Conservation (phyloP, 2,797 vertebrate species). For the Esox masquinongy region DNA sequence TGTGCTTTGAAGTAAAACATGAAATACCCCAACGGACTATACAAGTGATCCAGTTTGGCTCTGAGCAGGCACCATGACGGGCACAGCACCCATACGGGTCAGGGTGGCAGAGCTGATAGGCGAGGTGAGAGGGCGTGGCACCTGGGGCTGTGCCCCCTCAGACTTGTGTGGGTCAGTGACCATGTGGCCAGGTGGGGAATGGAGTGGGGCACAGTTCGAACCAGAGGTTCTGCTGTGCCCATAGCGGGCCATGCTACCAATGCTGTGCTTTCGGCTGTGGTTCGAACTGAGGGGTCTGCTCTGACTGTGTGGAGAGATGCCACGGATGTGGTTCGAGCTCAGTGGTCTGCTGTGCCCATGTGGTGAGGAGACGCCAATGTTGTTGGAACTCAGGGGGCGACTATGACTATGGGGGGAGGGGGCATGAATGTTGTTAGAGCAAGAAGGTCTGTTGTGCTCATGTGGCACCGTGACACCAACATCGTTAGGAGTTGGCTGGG, state of each 20-base stretch:
- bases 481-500: not conserved
- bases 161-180: slow-evolving; percentile 66
- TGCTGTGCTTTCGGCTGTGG: not conserved
- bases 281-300: not conserved
- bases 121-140: slow-evolving; percentile 53
- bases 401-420: not conserved
- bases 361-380: not conserved
- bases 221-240: not conserved
- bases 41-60: slow-evolving; percentile 91
- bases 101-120: slow-evolving; percentile 72
- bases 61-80: slow-evolving; percentile 87
- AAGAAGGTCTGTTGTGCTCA: not conserved
- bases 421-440: not conserved
- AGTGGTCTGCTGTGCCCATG: not conserved
- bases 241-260: not conserved
- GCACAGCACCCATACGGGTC: slow-evolving; percentile 78
- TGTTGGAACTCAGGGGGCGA: not conserved
- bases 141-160: slow-evolving; percentile 75
- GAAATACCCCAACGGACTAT: slow-evolving; percentile 60
- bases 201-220: slow-evolving; percentile 45
- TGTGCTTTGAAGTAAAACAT: not conserved
- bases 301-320: not conserved
- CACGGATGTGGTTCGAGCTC: not conserved
- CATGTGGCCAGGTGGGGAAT: slow-evolving; percentile 53
- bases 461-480: not conserved